Base-by-base conservation (phyloP, 1,140 invertebrate species). In the Drepana arcuata region DNA sequence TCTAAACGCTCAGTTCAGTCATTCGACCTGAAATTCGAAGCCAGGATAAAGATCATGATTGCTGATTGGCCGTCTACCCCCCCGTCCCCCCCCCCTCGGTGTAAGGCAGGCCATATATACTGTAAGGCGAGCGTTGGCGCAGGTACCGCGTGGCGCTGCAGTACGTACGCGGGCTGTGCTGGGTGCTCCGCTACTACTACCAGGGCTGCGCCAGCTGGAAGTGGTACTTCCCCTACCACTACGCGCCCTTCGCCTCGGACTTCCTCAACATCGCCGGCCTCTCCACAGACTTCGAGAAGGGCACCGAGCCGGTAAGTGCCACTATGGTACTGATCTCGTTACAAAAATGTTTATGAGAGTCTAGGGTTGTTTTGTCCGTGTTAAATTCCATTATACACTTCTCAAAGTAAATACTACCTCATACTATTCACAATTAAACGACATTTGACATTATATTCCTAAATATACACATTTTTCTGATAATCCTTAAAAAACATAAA, bases 191-290 rank as follows among this genome's bases (percentile, higher is more conserved):
- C 40, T 99, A 99, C 84, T 99, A 99, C 83, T 99, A 99, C 86
- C 97, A 99, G 89, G 98, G 98, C 26, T 99, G 98, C 85, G 93
- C 96, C 12, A 98, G 96, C 1, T 99, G 98, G 98, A 95, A 98
- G 79, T 99, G 98, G 98, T 99, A 98, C 85, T 99, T 96, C 83
- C 98, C 98, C 0, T 99, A 97, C 78, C 98, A 99, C 83, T 99
- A 99, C 87, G 98, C 98, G 1, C 98, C 98, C n/a, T 99, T 99
- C 86, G 98, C 98, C 2, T 99, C 97, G 1, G 98, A 99, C 85
- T 99, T 99, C 82, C 87, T 95, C 13, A 95, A 98, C 66, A 94
- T 99, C 23, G 89, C 88, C 31, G 90, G 93, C 7, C 79, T 97
- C 1, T 90, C 92, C 26, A 94, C 93, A 0, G 87, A 92, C 60